Conservation (phyloP, 1,140 invertebrate species). For the Caerostris extrusa region DNA sequence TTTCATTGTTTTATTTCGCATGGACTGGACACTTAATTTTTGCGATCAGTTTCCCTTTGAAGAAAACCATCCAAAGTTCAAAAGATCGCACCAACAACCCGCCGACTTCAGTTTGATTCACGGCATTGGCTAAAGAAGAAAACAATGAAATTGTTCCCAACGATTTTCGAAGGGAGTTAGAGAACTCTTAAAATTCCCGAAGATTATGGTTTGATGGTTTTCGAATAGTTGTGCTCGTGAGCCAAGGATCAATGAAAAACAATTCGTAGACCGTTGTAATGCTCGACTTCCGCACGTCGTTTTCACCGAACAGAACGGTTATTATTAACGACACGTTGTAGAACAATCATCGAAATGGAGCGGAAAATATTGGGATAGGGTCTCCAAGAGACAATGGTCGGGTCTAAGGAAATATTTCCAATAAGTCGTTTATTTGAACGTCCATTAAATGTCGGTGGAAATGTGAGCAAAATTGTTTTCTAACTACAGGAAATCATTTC, state of each 20-base stretch:
- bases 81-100: background rate
- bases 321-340: constrained; percentile 24
- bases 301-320: constrained; percentile 19
- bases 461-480: background rate
- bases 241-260: background rate
- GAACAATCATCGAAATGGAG: constrained; percentile 36
- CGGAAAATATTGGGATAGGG: constrained; percentile 29
- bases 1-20: background rate
- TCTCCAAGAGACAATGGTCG: constrained; percentile 19
- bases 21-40: background rate
- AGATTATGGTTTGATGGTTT: constrained; percentile 2
- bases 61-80: constrained; percentile 10
- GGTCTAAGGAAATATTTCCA: too few species aligned
- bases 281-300: constrained; percentile 3
- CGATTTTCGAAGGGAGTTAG: background rate
- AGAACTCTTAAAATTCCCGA: constrained; percentile 23
- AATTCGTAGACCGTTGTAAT: background rate
- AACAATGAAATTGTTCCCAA: background rate
- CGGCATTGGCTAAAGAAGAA: constrained; percentile 6
- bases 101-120: background rate
- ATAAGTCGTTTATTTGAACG: background rate
- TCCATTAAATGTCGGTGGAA: background rate
- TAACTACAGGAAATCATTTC: background rate
- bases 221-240: constrained; percentile 1
- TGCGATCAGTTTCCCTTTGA: background rate